Evolutionary conservation across 2,888 invertebrate species (phyloP), one percentile per base, ranked within the genome.

Genomic region (Diarsia rubi): DNA sequence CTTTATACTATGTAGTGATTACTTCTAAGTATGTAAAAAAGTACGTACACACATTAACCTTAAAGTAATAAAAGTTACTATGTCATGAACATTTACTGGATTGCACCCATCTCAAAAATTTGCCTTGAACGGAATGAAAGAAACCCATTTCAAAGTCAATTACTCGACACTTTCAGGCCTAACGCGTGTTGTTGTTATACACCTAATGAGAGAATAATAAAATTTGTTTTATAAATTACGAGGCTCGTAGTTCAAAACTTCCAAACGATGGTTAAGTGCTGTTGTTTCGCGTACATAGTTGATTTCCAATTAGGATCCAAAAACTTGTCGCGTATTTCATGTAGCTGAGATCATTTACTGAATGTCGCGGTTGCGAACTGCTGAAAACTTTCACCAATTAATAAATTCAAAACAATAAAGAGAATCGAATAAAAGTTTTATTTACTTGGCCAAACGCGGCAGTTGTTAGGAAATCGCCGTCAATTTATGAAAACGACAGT

Each of bases 241-340:
- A 81, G 73, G 67, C 82, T 69, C 80, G 79, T 80, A 74, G 73
- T 86, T 86, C 82, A 82, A 86, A 91, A 89, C 85, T 90, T 90
- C 71, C 65, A 77, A 85, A 88, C 88, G 68, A 71, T 73, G 75
- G 80, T 79, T 87, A 90, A 89, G 87, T 89, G 86, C 81, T 89
- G 88, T 91, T 91, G 90, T 92, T 91, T 85, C 87, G 86, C 85
- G 84, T 85, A 88, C 91, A 89, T 91, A 93, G 92, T 93, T 93
- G 89, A 92, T 93, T 93, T 92, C 88, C 92, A 94, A 94, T 94
- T 94, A 93, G 91, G 89, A 89, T 89, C 88, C 89, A 89, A 90
- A 91, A 94, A 93, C 91, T 94, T 90, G 84, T 89, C 90, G 87
- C 89, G 90, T 93, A 93, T 92, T 93, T 94, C 91, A 93, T 89